Evolutionary conservation across 2,888 invertebrate species (phyloP), one percentile per base, ranked within the genome.

Genomic region (Ganaspis brasiliensis): DNA sequence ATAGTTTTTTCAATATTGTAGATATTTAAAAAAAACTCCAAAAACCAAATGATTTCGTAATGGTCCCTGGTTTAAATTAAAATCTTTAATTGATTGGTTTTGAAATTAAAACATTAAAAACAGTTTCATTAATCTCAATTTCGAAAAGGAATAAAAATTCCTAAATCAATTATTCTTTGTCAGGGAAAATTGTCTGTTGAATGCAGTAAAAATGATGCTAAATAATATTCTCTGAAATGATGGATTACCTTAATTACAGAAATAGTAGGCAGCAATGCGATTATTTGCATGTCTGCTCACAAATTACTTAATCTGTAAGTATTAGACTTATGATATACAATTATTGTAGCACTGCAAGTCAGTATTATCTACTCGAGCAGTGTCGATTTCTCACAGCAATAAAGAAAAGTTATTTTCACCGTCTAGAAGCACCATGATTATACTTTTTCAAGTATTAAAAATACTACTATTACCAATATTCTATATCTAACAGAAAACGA

Each of bases 251-350:
- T 63, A 63, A 40, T 63, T 63, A 40, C 14, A 67, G 10, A 40
- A 45, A 67, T 56, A 67, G 24, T n/a, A 40, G 24, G 45, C 45
- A 67, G 14, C 67, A 24, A 45, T 67, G n/a, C 21, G 56, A 21
- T 56, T 56, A 56, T 56, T 56, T 56, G 56, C 56, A 56, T 24
- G 21, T 56, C 12, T 21, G 40, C 37, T 63, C 37, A 45, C 67
- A 67, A 67, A 67, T 67, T 67, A 40, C 67, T 67, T 67, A 67
- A 45, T 67, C 9, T 67, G 45, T n/a, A 40, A 24, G n/a, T 24
- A 67, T 26, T 67, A 59, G 16, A 45, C 40, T 24, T 45, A 40
- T 24, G 26, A 56, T 45, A 45, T 45, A 24, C 10, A 40, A 67
- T 67, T 40, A 67, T 40, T 67, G 21, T 67, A 52, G 52, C 52